These are phyloP conservation scores for Epistrophe eligans DNA, from an alignment of 2,888 invertebrate species.

Conservation along the genomic window DNA sequence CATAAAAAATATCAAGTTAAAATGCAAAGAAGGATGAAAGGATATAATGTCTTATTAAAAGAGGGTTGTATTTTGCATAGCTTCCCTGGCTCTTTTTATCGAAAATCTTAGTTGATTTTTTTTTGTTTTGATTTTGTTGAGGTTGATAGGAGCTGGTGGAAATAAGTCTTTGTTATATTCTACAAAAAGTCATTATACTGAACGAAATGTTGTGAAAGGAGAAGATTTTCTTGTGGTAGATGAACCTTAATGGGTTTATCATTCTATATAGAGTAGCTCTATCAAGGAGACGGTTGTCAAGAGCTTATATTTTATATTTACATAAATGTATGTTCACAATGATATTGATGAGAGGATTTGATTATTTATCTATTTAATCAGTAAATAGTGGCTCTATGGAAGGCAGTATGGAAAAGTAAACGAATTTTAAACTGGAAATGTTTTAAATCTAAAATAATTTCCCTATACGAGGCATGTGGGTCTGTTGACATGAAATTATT, in stretches of 20 bases:
- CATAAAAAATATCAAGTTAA: background rate
- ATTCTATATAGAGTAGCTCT: background rate
- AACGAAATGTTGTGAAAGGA: background rate
- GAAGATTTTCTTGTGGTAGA: constrained; percentile 5
- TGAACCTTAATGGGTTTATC: constrained; percentile 25
- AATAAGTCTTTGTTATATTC: constrained; percentile 9
- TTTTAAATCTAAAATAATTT: background rate
- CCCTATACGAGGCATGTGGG: background rate
- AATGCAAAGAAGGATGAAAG: constrained; percentile 11
- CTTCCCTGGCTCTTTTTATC: background rate
- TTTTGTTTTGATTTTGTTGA: background rate
- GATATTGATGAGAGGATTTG: background rate
- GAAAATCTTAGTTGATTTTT: background rate
- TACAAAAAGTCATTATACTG: constrained; percentile 4
- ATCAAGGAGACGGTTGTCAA: constrained; percentile 1
- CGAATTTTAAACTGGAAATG: background rate
- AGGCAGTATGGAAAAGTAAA: background rate
- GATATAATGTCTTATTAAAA: constrained; percentile 36
- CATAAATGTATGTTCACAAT: background rate
- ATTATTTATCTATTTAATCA: background rate
- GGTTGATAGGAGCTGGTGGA: constrained; percentile 7
- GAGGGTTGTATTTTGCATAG: background rate
- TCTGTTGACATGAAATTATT: background rate
- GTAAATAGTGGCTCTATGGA: background rate
- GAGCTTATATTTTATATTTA: background rate